Evolutionary conservation across 2,797 vertebrate genomes (phyloP).

Genomic region (Enteromius afrohamiltoni): DNA sequence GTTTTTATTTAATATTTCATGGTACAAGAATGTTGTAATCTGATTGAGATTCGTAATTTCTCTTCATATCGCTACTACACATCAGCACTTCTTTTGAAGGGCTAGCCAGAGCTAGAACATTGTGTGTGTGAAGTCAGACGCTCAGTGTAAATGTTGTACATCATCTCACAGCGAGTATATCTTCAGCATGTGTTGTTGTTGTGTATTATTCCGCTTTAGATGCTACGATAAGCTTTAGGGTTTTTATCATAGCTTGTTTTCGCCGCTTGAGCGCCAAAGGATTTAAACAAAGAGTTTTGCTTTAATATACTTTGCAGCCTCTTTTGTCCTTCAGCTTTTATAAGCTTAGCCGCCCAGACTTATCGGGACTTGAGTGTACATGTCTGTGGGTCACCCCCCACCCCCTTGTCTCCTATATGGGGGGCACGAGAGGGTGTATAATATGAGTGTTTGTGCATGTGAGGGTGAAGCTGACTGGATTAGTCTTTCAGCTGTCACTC

Average conservation of each 20-base stretch:
- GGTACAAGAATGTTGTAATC: background rate
- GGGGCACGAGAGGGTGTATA: constrained; percentile 61
- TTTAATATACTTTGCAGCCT: constrained; percentile 69
- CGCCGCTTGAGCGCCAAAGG: constrained; percentile 56
- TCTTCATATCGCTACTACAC: background rate
- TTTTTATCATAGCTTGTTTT: constrained; percentile 60
- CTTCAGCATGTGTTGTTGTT: background rate
- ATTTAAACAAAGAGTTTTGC: constrained; percentile 76
- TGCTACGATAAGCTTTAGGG: constrained; percentile 55
- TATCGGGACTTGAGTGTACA: constrained; percentile 66
- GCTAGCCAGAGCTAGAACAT: background rate
- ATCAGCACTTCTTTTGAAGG: background rate
- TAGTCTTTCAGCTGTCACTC: constrained; percentile 74
- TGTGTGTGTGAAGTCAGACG: no score
- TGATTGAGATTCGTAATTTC: background rate
- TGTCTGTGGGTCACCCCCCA: constrained; percentile 48
- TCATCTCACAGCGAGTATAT: background rate
- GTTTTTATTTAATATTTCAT: background rate
- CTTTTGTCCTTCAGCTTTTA: constrained; percentile 69
- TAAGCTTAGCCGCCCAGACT: constrained; percentile 70
- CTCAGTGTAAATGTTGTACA: background rate
- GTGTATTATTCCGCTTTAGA: constrained; percentile 27
- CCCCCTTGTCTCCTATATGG: constrained; percentile 23
- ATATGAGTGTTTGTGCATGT: constrained; percentile 44
- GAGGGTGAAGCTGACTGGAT: constrained; percentile 67